phyloP scores from a whole-genome alignment of 2,888 invertebrate genomes.

The Lomographa bimaculata region DNA sequence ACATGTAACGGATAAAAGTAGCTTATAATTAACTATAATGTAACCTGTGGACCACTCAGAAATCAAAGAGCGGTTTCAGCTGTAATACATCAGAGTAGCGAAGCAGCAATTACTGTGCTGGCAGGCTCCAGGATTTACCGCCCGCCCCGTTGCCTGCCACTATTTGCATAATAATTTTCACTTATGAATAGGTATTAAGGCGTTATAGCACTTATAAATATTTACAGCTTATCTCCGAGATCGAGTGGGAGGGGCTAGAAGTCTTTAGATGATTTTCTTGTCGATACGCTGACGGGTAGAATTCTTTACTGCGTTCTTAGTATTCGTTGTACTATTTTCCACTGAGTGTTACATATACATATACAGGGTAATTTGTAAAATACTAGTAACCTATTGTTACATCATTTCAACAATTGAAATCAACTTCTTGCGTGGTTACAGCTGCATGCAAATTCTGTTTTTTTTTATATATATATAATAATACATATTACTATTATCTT shows the following conservation, averaged over 20 bases:
- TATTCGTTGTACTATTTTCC: too few species aligned
- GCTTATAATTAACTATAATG: too few species aligned
- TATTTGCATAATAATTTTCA: constrained; percentile 83
- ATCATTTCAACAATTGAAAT: too few species aligned
- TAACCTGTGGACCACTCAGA: too few species aligned
- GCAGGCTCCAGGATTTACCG: constrained; percentile 61
- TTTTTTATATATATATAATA: too few species aligned
- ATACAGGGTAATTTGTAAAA: too few species aligned
- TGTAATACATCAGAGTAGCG: constrained; percentile 27
- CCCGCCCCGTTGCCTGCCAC: constrained; percentile 60
- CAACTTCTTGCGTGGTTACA: too few species aligned
- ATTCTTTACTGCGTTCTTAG: constrained; percentile 50
- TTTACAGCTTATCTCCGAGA: constrained; percentile 63
- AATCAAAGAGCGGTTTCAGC: constrained; percentile 15
- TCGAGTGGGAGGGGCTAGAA: constrained; percentile 56
- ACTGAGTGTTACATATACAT: too few species aligned
- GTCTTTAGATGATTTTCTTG: constrained; percentile 63
- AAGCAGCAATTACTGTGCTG: constrained; percentile 62
- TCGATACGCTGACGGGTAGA: constrained; percentile 62
- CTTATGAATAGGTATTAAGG: constrained; percentile 82
- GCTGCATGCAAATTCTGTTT: too few species aligned
- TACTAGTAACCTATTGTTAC: too few species aligned
- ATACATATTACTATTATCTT: too few species aligned
- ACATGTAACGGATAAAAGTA: too few species aligned
- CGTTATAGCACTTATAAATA: constrained; percentile 80